Evolutionary conservation across 2,888 invertebrate species (phyloP).

Genomic region (Eristalis arbustorum): DNA sequence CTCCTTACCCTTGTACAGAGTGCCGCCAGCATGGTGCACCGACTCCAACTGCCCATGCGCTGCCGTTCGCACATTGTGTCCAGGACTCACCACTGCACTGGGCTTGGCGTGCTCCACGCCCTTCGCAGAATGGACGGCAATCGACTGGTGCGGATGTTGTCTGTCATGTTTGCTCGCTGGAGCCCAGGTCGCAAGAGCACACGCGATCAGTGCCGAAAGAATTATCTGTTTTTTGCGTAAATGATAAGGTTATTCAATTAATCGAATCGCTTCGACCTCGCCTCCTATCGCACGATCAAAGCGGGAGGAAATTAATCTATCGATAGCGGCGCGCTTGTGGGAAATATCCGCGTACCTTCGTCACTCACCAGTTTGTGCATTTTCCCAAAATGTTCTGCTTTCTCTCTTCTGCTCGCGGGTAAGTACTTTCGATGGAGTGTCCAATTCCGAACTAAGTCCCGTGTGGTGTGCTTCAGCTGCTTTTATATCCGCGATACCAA

Average conservation of each 20-base stretch:
- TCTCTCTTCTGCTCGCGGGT: constrained; percentile 18
- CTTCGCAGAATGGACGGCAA: not conserved
- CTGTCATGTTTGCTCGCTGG: not conserved
- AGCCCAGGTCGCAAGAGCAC: constrained; percentile 17
- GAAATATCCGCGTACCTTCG: constrained; percentile 14
- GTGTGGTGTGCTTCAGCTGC: constrained; percentile 7
- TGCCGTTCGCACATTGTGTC: not conserved
- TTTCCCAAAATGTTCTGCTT: constrained; percentile 32
- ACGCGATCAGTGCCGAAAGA: constrained; percentile 20
- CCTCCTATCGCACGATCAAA: constrained; percentile 19
- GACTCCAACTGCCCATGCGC: constrained; percentile 14
- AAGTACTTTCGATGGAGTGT: constrained; percentile 30
- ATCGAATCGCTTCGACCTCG: constrained; percentile 10
- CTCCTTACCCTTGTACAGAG: not conserved
- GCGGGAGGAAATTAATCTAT: constrained; percentile 41
- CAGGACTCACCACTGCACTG: not conserved
- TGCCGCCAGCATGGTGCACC: constrained; percentile 26
- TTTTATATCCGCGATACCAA: constrained; percentile 5
- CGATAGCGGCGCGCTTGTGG: constrained; percentile 7
- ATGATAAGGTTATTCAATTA: constrained; percentile 43
- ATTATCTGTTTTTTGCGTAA: constrained; percentile 29
- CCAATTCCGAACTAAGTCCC: constrained; percentile 18
- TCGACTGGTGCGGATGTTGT: not conserved
- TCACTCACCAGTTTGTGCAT: constrained; percentile 45
- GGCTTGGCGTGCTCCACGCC: not conserved